Base-by-base conservation (phyloP, 2,797 vertebrate genomes). In the Cuculus canorus region DNA sequence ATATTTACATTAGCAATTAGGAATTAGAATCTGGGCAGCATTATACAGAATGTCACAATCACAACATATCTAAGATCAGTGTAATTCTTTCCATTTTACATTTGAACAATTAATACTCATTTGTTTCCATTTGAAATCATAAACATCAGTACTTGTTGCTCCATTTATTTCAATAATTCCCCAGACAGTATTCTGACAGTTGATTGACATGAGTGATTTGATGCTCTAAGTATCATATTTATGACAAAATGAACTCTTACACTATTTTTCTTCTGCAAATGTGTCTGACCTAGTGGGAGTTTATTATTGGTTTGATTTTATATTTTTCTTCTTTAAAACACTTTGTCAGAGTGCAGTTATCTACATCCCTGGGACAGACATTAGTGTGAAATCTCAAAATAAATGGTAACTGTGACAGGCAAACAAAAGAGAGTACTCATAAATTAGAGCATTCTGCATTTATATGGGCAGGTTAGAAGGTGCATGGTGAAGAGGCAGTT, bases 51-150 rank as follows among this genome's bases (percentile, higher is more conserved):
- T 39, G 57, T 65, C 66, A 76, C 79, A 65, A 25, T 73, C 63
- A 76, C 59, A 79, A 13, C 60, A 30, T 27, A 52, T 9, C n/a
- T 63, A 28, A 52, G 47, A 90, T 37, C 25, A 30, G 25, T 69
- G 54, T 75, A 21, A 30, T 73, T 86, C 48, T 80, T 92, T 79
- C 65, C 19, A 41, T 72, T 91, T 75, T 86, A 35, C 54, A 41
- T 88, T 91, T 88, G 57, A 79, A 1, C 63, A 78, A 8, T 54
- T 64, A 86, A 71, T 63, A 28, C 16, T 54, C 11, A 9, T 73
- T 81, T 69, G n/a, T 76, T 95, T 83, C 47, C 41, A 52, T 86
- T 73, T 81, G 52, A 63, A 93, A 69, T 52, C 23, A n/a, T 22
- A n/a, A 61, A 59, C 12, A 57, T 41, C 47, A 57, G 19, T 59